phyloP scores from a whole-genome alignment of 92 coral and sea anemone species.

The Parazoanthus atlanticus region DNA sequence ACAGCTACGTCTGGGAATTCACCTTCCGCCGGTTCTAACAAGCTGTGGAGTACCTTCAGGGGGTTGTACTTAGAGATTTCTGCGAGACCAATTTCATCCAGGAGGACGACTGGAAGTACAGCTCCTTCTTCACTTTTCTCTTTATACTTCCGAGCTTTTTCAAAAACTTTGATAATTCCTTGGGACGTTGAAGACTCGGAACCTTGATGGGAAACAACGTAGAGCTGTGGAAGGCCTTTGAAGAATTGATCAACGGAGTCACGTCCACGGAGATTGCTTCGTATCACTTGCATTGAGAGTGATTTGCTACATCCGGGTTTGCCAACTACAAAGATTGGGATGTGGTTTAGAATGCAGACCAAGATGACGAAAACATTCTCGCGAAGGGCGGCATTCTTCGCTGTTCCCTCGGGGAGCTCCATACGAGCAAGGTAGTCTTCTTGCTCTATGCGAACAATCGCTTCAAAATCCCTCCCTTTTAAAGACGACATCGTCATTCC shows the following conservation, averaged over 20 bases:
- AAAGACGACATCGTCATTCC: background rate
- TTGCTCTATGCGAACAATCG: constrained; percentile 87
- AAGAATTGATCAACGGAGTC: constrained; percentile 84
- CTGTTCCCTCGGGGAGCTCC: constrained; percentile 98
- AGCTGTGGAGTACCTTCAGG: constrained; percentile 90
- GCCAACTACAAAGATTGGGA: constrained; percentile 97
- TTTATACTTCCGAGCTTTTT: constrained; percentile 91
- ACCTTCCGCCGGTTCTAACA: constrained; percentile 88
- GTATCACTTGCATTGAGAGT: constrained; percentile 91
- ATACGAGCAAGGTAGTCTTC: constrained; percentile 93
- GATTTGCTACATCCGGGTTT: constrained; percentile 99
- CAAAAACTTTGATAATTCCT: constrained; percentile 94
- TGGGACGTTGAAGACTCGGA: constrained; percentile 98
- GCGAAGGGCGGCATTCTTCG: constrained; percentile 94
- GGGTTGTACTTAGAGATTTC: constrained; percentile 97
- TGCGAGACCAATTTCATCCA: constrained; percentile 97
- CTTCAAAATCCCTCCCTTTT: constrained; percentile 60
- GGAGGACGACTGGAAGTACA: constrained; percentile 93
- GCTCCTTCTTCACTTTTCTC: constrained; percentile 72
- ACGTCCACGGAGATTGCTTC: constrained; percentile 92
- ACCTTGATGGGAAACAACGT: constrained; percentile 95
- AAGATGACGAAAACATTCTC: constrained; percentile 96
- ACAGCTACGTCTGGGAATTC: constrained; percentile 95
- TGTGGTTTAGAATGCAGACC: constrained; percentile 90
- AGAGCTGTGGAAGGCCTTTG: constrained; percentile 85